Base-by-base conservation (phyloP, 2,797 vertebrate species). In the Sylvia borin region DNA sequence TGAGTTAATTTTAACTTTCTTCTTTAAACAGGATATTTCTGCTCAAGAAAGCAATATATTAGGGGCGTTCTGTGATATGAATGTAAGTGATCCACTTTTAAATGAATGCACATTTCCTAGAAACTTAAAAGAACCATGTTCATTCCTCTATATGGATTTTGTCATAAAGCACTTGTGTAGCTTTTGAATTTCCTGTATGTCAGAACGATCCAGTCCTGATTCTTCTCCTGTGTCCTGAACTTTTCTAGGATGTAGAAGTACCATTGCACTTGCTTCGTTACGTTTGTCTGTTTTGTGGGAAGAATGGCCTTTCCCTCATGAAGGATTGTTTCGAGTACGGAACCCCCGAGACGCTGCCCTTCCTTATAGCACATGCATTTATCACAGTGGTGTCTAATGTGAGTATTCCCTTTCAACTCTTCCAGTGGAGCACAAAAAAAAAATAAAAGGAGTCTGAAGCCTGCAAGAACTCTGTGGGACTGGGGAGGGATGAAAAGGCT, bases 11-110 rank as follows among this genome's bases (percentile, higher is more conserved):
- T 77, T 36, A 65, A 6, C 57, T 66, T 88, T 57, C 81, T 73
- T 85, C 45, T 85, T 73, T 87, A 32, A 95, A 93, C 97, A 99
- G 99, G 99, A 99, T 98, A 99, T 99, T 97, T 99, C 99, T 72
- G 99, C 99, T 95, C 99, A 99, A 97, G 99, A 99, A 98, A 99
- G 99, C 98, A 99, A 99, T 98, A 99, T 99, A 97, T 98, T 99
- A 84, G 99, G 99, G 96, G 99, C 99, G 81, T 99, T 99, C 98
- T 99, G 99, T 97, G 99, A 99, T 97, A 99, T 99, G 99, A 99
- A 99, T 81, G 99, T 99, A 99, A 99, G 99, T 97, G 93, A 77
- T 81, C 58, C 54, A 12, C 95, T 94, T 93, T 40, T 83, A 72
- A 93, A 19, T 22, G 54, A 66, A 25, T 81, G 14, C n/a, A 26